Evolutionary conservation across 2,797 vertebrate genomes (phyloP), one percentile per base, ranked within the genome.

Genomic region (Cyclura pinguis): DNA sequence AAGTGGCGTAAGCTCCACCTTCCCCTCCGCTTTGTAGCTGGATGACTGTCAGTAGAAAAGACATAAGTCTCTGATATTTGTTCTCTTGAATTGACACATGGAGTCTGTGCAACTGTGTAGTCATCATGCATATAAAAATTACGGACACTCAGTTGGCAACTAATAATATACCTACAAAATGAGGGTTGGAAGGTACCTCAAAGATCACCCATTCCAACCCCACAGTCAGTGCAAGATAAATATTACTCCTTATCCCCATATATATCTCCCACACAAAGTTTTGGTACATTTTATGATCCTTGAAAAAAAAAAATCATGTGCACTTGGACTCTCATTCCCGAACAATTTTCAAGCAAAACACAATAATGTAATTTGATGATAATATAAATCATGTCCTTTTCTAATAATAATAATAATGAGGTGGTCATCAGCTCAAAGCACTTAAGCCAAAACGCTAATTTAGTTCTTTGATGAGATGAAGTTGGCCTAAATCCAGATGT

Each of bases 391-490:
- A 12, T 1, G 89, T 47, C 1, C 7, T 32, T 62, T 84, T 77
- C 42, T 64, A 64, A 83, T 76, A 89, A 76, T 82, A 89, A 76
- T 82, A 32, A 78, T 24, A 84, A 84, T 82, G 55, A 86, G 57
- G n/a, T 86, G 62, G 29, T 59, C 38, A 73, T 90, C 50, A 81
- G 81, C 64, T 80, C 80, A 90, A 90, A 90, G 38, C 35, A 80
- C 35, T 72, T 85, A 85, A 85, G 27, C 47, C 83, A 85, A 85
- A 90, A 76, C 50, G 59, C 76, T 84, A 84, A 89, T 78, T 84
- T 85, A 85, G 69, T 80, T 90, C 64, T 27, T 85, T 69, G n/a
- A 57, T 85, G 88, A 86, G 67, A 84, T 84, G 24, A 85, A 42
- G 24, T 81, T 80, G 84, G 64, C 59, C 57, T 59, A 47, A 80